Base-by-base conservation (phyloP, 1,140 invertebrate species). In the Andrena cerasifolii region DNA sequence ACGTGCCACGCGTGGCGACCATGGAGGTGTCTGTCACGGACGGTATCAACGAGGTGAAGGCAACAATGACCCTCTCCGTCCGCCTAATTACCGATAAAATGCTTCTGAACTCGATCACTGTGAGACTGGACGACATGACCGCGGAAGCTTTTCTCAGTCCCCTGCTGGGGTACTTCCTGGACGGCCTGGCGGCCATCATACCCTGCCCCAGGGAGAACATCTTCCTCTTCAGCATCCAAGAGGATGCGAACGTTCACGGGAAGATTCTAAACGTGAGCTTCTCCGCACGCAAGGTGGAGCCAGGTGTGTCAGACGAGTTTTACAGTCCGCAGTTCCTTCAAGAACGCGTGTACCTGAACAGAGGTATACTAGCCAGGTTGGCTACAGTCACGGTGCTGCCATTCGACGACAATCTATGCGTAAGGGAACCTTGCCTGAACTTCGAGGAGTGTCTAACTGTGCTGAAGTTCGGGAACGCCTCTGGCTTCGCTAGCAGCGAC, bases 321-420 rank as follows among this genome's bases (percentile, higher is more conserved):
- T 98, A 98, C 87, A 94, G 95, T 40, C 96, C 97, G 0, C 97
- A 99, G 81, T 98, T 96, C 88, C 93, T 99, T 12, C 96, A 98
- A 83, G 98, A 99, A 91, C 93, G 97, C n/a, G 97, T 99, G 6
- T 99, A 99, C 90, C 92, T 99, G 12, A 98, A 99, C 86, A 93
- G 98, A 28, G 95, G 96, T 0, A 96, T 97, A 3, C 91, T 99
- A 5, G 97, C 97, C 0, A 94, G 97, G 81, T 90, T 99, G 0
- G 97, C 98, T 10, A 98, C 97, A 31, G 95, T 99, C 1, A 96
- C 97, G 94, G 97, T 99, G 0, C 90, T 99, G 3, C 98, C 98
- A 0, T 99, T 99, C 91, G 98, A 99, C 89, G 99, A 99, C 90
- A 99, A 99, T 91, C 93, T 99, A 0, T 99, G 99, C 91, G 96